Evolutionary conservation across 2,888 invertebrate genomes (phyloP), one percentile per base, ranked within the genome.

Genomic region (Herminia tarsipennalis): DNA sequence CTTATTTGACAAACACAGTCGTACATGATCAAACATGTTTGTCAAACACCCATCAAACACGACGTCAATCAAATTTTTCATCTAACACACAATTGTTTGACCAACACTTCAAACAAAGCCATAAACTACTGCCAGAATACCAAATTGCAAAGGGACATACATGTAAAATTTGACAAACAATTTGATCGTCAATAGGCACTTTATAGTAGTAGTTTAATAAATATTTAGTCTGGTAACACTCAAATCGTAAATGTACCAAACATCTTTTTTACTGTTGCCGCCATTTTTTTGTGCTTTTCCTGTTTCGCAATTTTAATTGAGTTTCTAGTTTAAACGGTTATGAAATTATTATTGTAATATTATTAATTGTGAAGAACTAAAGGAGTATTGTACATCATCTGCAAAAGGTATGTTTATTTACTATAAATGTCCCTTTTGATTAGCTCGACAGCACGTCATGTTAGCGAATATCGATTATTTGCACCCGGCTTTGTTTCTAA

Each of bases 231-330:
- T 60, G 60, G 60, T 50, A 50, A 54, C 50, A 51, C 38, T 29
- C 27, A 53, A 44, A n/a, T 51, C 61, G 63, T 58, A 56, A 64
- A 61, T 5, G 17, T 28, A 40, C 46, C 46, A 46, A 46, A 63
- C 65, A 65, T 57, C 49, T 52, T 65, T 62, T 61, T 57, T 56
- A 61, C 63, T 69, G 72, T 81, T 83, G 78, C 84, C 86, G 86
- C 86, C 86, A 86, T 86, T 85, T 84, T 85, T 85, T 83, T 79
- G 69, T 76, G 71, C 65, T 76, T 73, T 72, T 72, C 60, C 59
- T 59, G 59, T 69, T 66, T 60, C 51, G 53, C 59, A 60, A 61
- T 58, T 34, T n/a, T 42, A 46, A 42, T 49, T 47, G 24, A 44
- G 24, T 32, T 25, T 29, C 10, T 39, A 24, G 9, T 22, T n/a